A percentile compares a stretch with the other conserved stretches of the same genome.
These are phyloP conservation scores for Labeo rohita DNA, from an alignment of 2,113 vertebrate genomes.

Conservation along the genomic window DNA sequence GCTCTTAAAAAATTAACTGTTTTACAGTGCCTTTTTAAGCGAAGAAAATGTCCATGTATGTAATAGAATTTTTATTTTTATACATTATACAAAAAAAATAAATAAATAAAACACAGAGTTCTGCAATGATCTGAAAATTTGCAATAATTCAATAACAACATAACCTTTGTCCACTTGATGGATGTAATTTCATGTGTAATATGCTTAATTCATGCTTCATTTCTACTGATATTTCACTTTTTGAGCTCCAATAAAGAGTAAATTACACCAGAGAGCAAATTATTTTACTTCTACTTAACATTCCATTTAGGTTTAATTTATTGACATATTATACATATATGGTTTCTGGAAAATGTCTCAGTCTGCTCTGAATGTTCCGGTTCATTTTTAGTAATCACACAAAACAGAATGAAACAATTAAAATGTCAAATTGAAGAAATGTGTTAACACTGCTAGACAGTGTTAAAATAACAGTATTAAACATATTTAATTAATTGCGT, in stretches of 20 bases:
- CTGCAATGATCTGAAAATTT: background rate
- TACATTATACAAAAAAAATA: no score
- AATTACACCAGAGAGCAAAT: background rate
- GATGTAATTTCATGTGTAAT: background rate
- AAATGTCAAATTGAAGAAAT: background rate
- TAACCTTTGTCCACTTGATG: background rate
- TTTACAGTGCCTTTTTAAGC: no score
- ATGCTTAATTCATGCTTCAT: background rate
- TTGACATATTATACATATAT: background rate
- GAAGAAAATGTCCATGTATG: no score
- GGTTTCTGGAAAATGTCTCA: background rate
- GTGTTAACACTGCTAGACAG: background rate
- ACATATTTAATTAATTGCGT: background rate
- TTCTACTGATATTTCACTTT: background rate
- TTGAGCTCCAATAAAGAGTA: background rate
- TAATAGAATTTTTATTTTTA: no score
- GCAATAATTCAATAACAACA: background rate
- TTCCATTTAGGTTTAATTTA: background rate
- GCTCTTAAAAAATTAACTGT: no score
- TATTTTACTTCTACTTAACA: background rate
- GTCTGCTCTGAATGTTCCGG: background rate
- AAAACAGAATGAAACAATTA: background rate
- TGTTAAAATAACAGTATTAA: background rate
- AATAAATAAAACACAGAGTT: no score
- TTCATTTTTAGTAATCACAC: background rate